A percentile compares a stretch with the other conserved stretches of the same genome.
Evolutionary conservation across 2,888 invertebrate species (phyloP).

Genomic region (Busseola fusca): DNA sequence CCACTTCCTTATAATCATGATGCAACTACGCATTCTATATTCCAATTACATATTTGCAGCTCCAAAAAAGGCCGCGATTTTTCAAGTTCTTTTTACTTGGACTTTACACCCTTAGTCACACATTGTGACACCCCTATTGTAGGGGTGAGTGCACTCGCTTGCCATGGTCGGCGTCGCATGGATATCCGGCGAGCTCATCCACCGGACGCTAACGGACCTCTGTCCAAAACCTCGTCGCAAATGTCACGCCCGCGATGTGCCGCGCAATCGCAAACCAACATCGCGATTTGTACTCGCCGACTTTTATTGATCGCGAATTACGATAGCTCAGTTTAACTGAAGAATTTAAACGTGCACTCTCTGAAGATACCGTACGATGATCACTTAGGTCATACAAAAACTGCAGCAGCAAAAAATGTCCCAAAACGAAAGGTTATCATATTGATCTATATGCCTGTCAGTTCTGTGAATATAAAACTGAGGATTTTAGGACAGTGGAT

Average conservation of each 20-base stretch:
- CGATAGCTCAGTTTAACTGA: conserved; percentile 46
- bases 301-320: conserved; percentile 47
- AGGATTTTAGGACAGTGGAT: conserved; percentile 27
- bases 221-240: conserved; percentile 72
- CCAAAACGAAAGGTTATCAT: conserved; percentile 39
- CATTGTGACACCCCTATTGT: conserved; percentile 51
- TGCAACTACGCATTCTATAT: conserved; percentile 30
- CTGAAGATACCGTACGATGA: conserved; percentile 29
- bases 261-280: conserved; percentile 55
- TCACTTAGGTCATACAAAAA: conserved; percentile 32
- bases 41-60: conserved; percentile 19
- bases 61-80: neutral
- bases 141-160: conserved; percentile 71
- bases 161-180: conserved; percentile 55
- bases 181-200: conserved; percentile 84
- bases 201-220: conserved; percentile 82
- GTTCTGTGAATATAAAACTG: conserved; percentile 41
- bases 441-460: conserved; percentile 35
- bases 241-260: conserved; percentile 62
- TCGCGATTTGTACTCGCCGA: conserved; percentile 50
- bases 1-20: conserved; percentile 30
- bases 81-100: neutral
- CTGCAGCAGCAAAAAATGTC: conserved; percentile 35
- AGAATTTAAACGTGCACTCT: conserved; percentile 39
- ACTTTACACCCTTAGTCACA: conserved; percentile 2